Percentiles rank a stretch among this genome's conserved stretches.
phyloP scores from a whole-genome alignment of 2,113 vertebrate genomes.

The Alethe diademata region DNA sequence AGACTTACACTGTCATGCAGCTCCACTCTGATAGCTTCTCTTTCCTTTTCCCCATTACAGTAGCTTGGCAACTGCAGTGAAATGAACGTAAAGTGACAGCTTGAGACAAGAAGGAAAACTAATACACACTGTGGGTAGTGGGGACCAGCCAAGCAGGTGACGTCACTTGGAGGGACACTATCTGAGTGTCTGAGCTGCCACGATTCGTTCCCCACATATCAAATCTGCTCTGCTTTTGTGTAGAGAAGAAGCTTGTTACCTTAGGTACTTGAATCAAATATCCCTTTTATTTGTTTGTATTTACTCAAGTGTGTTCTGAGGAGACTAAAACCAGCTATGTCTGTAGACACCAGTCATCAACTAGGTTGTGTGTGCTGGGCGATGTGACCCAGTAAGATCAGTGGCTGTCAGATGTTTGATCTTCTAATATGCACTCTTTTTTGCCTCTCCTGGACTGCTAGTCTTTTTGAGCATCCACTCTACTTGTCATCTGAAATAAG shows the following conservation, averaged over 20 bases:
- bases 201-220: neutral
- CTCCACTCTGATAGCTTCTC: conserved; percentile 37
- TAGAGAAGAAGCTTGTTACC: conserved; percentile 35
- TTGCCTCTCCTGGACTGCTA: conserved; percentile 20
- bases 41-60: neutral
- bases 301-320: conserved; percentile 45
- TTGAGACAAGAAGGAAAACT: conserved; percentile 42
- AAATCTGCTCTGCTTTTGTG: conserved; percentile 13
- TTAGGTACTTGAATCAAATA: conserved; percentile 36
- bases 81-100: conserved; percentile 43
- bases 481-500: conserved; percentile 55
- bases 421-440: conserved; percentile 37
- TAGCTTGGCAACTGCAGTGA: conserved; percentile 30
- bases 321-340: neutral
- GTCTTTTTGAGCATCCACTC: conserved; percentile 34
- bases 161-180: conserved; percentile 3
- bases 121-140: neutral
- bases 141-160: neutral
- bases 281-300: conserved; percentile 41
- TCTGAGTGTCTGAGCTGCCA: conserved; percentile 24
- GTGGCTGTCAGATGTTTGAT: conserved; percentile 48
- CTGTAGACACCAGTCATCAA: neutral
- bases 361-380: neutral
- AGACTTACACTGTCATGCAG: conserved; percentile 4
- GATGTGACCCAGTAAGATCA: conserved; percentile 22